Evolutionary conservation across 2,888 invertebrate genomes (phyloP), one percentile per base, ranked within the genome.

Genomic region (Dynastes grantii): DNA sequence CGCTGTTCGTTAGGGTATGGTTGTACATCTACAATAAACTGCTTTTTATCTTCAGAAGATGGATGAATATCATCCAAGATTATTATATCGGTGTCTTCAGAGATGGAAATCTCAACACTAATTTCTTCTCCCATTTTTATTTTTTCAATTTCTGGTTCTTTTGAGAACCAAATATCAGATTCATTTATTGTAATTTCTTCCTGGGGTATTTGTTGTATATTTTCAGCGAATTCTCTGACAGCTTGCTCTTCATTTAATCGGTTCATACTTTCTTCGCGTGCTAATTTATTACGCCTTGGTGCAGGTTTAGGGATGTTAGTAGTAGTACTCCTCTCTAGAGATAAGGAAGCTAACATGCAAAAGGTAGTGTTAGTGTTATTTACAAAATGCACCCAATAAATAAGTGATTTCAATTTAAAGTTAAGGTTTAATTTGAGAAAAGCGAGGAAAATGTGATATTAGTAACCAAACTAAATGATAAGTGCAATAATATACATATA

Each of bases 271-370:
- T 65, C 13, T 37, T 22, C 27, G 11, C 64, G 32, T 51, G 67
- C 51, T 45, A 61, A 13, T 75, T 75, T 73, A 51, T 63, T 70
- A 61, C 75, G 77, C 61, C 79, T 77, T 27, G 77, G 79, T 61
- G 75, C 77, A 61, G 79, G 79, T 68, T 58, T 29, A 8, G 79
- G 79, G 11, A 58, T 61, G 73, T 79, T 77, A 77, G 73, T 22
- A 22, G 22, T 22, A 22, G 22, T 77, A 45, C 63, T 77, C 55
- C 76, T 68, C 51, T 67, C 77, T 51, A 75, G 22, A 45, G 63
- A 53, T 65, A 83, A 81, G 81, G 84, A 80, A 82, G 84, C 86
- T 87, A 85, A 83, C 86, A 86, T 87, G 87, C 86, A 87, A 86
- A 85, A 84, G 81, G 83, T 78, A 83, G 83, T 83, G 82, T 79